Conservation (phyloP, 2,888 invertebrate species). For the Myopa testacea region DNA sequence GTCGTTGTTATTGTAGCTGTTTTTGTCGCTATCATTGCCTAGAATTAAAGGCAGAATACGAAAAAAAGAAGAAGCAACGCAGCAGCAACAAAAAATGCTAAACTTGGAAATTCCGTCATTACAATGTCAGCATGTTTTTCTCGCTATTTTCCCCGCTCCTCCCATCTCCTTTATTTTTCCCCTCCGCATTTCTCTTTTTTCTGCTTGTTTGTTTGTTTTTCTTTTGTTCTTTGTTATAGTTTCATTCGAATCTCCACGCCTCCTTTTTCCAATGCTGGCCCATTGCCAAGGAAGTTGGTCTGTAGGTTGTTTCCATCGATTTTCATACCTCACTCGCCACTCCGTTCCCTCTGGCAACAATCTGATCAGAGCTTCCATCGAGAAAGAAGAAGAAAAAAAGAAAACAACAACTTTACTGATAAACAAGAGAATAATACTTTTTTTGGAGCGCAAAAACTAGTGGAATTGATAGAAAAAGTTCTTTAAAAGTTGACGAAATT, state of each 20-base stretch:
- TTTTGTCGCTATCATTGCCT: neutral
- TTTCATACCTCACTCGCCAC: constrained; percentile 18
- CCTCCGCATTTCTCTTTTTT: neutral
- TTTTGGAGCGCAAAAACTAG: constrained; percentile 36
- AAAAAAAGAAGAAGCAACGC: constrained; percentile 11
- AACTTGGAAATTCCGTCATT: constrained; percentile 38
- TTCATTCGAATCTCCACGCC: constrained; percentile 13
- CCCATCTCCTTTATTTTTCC: neutral
- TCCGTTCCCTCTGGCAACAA: neutral
- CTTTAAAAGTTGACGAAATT: constrained; percentile 50
- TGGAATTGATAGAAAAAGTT: constrained; percentile 61
- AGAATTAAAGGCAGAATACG: neutral
- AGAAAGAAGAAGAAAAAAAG: constrained; percentile 18
- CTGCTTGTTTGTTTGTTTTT: neutral
- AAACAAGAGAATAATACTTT: constrained; percentile 43
- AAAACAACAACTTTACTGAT: constrained; percentile 13
- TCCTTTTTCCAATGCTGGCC: constrained; percentile 44
- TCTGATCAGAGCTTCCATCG: constrained; percentile 33
- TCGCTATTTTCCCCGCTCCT: constrained; percentile 5
- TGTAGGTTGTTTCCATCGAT: constrained; percentile 53
- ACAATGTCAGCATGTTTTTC: constrained; percentile 40
- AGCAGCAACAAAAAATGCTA: neutral
- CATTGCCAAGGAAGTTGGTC: constrained; percentile 59
- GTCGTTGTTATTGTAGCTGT: constrained; percentile 17
- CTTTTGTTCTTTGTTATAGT: neutral